Evolutionary conservation across 2,113 vertebrate species (phyloP).

Genomic region (Alosa alosa): DNA sequence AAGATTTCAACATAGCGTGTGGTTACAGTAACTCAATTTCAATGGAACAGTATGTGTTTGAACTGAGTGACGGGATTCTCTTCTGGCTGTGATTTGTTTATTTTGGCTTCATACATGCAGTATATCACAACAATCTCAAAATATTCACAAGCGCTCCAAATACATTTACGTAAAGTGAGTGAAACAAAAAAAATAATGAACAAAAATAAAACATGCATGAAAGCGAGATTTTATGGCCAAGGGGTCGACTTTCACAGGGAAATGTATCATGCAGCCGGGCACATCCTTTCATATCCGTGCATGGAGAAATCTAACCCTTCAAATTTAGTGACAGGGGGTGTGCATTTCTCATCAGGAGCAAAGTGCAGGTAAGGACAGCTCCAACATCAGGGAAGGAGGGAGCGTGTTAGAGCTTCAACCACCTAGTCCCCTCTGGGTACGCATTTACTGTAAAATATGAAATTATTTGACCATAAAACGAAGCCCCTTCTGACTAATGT

Average conservation of each 20-base stretch:
- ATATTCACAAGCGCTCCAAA: background rate
- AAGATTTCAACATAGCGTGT: background rate
- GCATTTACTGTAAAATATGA: background rate
- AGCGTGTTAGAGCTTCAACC: background rate
- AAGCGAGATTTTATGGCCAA: background rate
- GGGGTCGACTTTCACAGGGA: background rate
- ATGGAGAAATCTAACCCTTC: background rate
- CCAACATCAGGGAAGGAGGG: background rate
- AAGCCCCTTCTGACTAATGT: conserved; percentile 14
- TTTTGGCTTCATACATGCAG: background rate
- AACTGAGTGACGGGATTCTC: background rate
- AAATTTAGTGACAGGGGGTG: background rate
- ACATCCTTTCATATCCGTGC: background rate
- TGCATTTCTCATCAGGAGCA: conserved; percentile 42
- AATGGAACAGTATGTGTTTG: background rate
- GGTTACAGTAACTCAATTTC: background rate
- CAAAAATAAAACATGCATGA: background rate
- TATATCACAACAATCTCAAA: conserved; percentile 10
- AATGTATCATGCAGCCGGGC: background rate
- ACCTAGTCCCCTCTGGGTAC: background rate
- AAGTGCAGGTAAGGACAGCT: conserved; percentile 36
- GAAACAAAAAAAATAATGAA: background rate
- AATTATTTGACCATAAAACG: background rate
- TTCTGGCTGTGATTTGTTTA: background rate
- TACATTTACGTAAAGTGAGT: background rate